Percentiles rank a stretch among this genome's conserved stretches.
These are phyloP conservation scores for Australoheros scitulus DNA, from an alignment of 2,113 vertebrate genomes.

Conservation along the genomic window DNA sequence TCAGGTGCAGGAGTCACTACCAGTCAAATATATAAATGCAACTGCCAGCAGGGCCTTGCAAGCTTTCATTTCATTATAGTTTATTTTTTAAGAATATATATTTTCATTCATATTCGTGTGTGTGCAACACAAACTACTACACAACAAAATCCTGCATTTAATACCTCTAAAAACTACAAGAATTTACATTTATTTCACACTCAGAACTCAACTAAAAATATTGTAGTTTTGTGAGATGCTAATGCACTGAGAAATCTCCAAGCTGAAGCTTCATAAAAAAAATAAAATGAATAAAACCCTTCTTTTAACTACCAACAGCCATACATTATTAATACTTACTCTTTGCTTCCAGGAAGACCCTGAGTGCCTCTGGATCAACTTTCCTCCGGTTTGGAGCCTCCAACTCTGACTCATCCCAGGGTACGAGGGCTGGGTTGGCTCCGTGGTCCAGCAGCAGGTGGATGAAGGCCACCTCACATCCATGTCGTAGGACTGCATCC, in stretches of 20 bases:
- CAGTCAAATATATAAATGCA: too few relatives aligned
- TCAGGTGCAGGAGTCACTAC: too few relatives aligned
- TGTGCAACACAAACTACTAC: too few relatives aligned
- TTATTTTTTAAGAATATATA: too few relatives aligned
- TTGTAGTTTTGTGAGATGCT: not conserved
- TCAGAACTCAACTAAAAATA: not conserved
- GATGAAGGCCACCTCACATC: conserved; percentile 87
- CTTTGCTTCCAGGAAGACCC: conserved; percentile 85
- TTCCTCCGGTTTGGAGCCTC: conserved; percentile 82
- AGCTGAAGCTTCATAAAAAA: too few relatives aligned
- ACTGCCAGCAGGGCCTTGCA: too few relatives aligned
- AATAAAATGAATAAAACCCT: too few relatives aligned
- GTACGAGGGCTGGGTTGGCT: conserved; percentile 86
- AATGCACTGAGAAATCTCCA: not conserved
- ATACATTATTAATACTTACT: conserved; percentile 77
- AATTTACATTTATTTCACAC: too few relatives aligned
- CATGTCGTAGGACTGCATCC: conserved; percentile 90
- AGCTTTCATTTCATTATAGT: too few relatives aligned
- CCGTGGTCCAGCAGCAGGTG: conserved; percentile 90
- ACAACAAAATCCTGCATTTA: too few relatives aligned
- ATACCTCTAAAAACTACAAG: too few relatives aligned
- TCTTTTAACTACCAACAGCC: not conserved
- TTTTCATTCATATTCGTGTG: too few relatives aligned
- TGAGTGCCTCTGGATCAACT: conserved; percentile 86
- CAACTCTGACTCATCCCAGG: conserved; percentile 78